Conservation (phyloP, 2,797 vertebrate genomes). For the Spinus pinus region DNA sequence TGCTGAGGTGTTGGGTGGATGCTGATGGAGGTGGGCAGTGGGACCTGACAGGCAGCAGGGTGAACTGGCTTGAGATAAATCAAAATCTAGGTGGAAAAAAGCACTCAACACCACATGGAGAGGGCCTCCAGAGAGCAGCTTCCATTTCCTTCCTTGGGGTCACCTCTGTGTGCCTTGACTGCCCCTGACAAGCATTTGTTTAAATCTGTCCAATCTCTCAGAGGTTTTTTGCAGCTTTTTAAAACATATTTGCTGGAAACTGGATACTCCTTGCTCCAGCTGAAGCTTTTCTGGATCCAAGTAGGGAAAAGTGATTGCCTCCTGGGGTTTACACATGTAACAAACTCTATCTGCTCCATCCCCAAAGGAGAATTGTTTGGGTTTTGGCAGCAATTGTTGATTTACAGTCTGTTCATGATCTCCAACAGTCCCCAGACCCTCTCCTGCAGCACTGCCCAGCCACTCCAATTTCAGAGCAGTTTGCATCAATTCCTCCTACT, state of each 20-base stretch:
- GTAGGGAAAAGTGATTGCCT: background rate
- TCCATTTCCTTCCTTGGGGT: background rate
- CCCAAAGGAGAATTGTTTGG: background rate
- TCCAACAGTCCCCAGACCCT: background rate
- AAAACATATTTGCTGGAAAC: background rate
- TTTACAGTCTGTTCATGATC: constrained; percentile 22
- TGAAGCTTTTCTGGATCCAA: background rate
- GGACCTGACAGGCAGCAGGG: background rate
- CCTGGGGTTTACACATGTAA: background rate
- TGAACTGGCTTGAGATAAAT: background rate
- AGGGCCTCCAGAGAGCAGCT: background rate
- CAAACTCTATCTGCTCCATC: background rate
- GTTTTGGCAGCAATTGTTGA: constrained; percentile 31
- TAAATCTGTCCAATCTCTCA: background rate
- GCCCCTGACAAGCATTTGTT: background rate
- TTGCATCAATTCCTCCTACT: background rate
- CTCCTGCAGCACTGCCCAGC: background rate
- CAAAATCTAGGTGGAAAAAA: background rate
- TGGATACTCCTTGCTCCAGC: background rate
- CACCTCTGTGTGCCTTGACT: background rate
- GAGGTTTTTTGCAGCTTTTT: background rate
- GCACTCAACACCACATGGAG: background rate
- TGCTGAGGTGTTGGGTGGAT: background rate
- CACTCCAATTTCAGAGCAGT: background rate
- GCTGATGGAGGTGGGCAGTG: background rate